These are phyloP conservation scores for Steinernema khuongi DNA, from an alignment of 1,140 invertebrate genomes.

Conservation along the genomic window DNA sequence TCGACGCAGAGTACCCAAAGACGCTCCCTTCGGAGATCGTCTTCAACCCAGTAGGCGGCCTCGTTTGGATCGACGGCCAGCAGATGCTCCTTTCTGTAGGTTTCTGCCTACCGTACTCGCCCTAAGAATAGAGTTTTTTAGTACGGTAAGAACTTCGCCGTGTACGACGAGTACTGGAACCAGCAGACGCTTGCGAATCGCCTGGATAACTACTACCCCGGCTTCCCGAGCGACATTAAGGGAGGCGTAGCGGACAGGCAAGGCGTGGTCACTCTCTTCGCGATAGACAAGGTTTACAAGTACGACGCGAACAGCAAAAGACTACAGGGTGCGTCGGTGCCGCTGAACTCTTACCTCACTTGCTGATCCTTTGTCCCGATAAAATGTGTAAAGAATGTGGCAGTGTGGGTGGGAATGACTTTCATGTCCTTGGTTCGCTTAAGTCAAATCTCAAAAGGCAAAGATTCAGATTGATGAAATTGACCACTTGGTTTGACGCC, in stretches of 20 bases:
- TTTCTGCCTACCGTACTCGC: background rate
- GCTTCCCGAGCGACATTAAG: conserved; percentile 31
- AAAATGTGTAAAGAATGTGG: background rate
- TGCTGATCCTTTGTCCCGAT: conserved; percentile 14
- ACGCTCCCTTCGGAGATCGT: conserved; percentile 22
- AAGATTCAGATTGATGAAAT: too few relatives aligned
- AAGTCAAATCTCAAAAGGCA: too few relatives aligned
- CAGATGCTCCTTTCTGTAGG: conserved; percentile 31
- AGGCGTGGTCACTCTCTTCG: conserved; percentile 23
- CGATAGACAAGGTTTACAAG: conserved; percentile 24
- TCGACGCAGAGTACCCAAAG: conserved; percentile 33
- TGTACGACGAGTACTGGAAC: conserved; percentile 40
- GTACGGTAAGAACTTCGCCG: conserved; percentile 29
- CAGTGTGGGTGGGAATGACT: too few relatives aligned
- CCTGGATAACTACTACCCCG: conserved; percentile 30
- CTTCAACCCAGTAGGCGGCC: conserved; percentile 24
- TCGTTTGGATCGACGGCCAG: conserved; percentile 34
- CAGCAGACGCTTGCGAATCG: conserved; percentile 30
- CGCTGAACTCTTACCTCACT: conserved; percentile 25
- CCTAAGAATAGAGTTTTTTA: conserved; percentile 10
- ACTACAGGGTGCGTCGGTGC: background rate
- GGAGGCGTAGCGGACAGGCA: conserved; percentile 25
- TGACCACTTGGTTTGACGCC: too few relatives aligned
- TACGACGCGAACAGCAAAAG: conserved; percentile 25
- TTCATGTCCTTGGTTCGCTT: too few relatives aligned